Conservation (phyloP, 2,797 vertebrate genomes). For the Smutsia gigantea region DNA sequence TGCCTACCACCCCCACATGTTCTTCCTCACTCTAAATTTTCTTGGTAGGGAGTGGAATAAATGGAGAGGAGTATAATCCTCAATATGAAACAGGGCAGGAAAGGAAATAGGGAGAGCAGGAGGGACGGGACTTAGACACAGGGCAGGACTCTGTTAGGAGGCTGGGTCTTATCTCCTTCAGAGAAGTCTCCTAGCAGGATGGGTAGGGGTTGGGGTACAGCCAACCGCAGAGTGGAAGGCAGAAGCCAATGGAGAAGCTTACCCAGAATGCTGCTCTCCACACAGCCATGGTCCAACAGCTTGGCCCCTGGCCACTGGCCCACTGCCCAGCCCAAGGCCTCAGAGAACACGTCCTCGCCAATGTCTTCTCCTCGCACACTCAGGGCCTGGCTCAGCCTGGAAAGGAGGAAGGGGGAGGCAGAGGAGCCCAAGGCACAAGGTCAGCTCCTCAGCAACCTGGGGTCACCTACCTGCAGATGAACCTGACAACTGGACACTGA, state of each 20-base stretch:
- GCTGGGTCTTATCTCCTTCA: neutral
- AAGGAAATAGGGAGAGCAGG: neutral
- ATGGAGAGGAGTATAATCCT: neutral
- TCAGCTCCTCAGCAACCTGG: neutral
- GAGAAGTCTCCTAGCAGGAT: neutral
- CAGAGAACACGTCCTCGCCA: slow-evolving; percentile 89
- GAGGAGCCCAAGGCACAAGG: neutral
- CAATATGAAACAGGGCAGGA: neutral
- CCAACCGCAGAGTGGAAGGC: neutral
- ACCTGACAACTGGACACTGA: slow-evolving; percentile 92
- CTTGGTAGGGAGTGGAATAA: neutral
- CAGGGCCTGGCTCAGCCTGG: slow-evolving; percentile 91
- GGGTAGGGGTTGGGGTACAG: neutral
- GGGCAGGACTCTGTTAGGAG: neutral
- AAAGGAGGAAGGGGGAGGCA: accelerated
- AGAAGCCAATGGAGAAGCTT: slow-evolving; percentile 64
- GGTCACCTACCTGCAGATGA: slow-evolving; percentile 90
- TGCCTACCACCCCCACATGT: neutral
- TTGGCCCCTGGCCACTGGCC: slow-evolving; percentile 91
- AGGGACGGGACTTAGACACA: neutral
- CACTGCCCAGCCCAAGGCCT: slow-evolving; percentile 87
- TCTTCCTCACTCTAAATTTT: neutral
- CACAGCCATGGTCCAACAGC: slow-evolving; percentile 93
- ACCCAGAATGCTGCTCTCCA: slow-evolving; percentile 94
- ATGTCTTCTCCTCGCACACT: slow-evolving; percentile 93